Evolutionary conservation across 2,888 invertebrate species (phyloP), one percentile per base, ranked within the genome.

Genomic region (Abrostola triplasia): DNA sequence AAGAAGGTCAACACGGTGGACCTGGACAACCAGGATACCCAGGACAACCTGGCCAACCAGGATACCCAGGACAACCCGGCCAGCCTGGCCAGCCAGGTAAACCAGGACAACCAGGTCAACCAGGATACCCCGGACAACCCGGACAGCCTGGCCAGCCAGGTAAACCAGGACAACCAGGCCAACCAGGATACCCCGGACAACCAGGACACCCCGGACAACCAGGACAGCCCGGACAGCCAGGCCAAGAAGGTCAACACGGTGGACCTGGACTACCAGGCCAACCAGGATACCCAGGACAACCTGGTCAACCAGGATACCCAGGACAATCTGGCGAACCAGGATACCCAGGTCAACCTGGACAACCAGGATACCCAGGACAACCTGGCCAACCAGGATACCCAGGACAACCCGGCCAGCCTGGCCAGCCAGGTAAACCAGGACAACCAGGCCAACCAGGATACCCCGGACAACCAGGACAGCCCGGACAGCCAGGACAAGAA

Each of bases 221-320:
- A 0, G 93, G 92, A 42, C 88, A 84, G 7, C 95, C 95, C 13
- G 91, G n/a, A n/a, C n/a, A n/a, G n/a, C 69, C 76, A 6, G 79
- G 73, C 5, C 44, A 76, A 8, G 79, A 0, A 82, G 84, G 58
- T 81, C 66, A 76, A 0, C 81, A 82, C 11, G 84, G 85, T 47
- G 59, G 71, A 11, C 84, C 87, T 1, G 84, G 82, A 24, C n/a
- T n/a, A n/a, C 69, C 76, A 6, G 79, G 73, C 5, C 44, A 76
- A 8, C 77, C 80, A 1, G 76, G 79, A 0, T 24, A 55, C 0
- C 94, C 10, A 82, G 84, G 58, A 81, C 66, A 76, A 0, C 81
- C 83, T 11, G 84, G 85, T 47, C 59, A 72, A 11, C 84, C 87
- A 2, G 84, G 82, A 24, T 9, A 68, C 0, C 81, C 82, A 9